phyloP scores from a whole-genome alignment of 2,113 vertebrate genomes.

The Poeciliopsis turrubarensis region DNA sequence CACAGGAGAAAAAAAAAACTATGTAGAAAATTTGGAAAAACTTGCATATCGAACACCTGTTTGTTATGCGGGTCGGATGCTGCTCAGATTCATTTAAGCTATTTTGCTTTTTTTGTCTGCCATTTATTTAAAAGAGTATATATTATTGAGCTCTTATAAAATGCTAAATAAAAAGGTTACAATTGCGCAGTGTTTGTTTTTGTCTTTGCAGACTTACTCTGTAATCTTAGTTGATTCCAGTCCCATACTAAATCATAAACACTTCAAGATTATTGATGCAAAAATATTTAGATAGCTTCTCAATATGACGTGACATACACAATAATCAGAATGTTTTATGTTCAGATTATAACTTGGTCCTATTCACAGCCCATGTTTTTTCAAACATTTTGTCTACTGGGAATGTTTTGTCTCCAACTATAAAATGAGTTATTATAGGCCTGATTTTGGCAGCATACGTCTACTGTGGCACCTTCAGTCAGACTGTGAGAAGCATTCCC shows the following conservation, averaged over 20 bases:
- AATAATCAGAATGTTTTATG: neutral
- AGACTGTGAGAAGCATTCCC: constrained; percentile 25
- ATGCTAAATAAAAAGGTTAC: neutral
- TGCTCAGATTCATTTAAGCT: constrained; percentile 46
- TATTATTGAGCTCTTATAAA: neutral
- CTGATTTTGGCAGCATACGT: neutral
- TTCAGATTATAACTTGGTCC: constrained; percentile 8
- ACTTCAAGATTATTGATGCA: neutral
- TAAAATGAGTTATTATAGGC: constrained; percentile 8
- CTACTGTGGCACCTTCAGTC: constrained; percentile 14
- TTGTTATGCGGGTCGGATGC: constrained; percentile 5
- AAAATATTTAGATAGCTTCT: neutral
- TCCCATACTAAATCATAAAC: neutral
- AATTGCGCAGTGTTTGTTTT: constrained; percentile 22
- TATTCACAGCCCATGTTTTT: neutral
- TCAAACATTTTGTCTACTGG: neutral
- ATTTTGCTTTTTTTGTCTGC: constrained; percentile 36
- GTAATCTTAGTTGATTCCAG: neutral
- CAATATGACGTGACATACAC: neutral
- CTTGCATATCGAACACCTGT: constrained; percentile 8
- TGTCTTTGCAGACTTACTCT: neutral
- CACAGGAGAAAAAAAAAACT: neutral
- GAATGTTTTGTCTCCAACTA: neutral
- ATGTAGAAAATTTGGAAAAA: constrained; percentile 12
- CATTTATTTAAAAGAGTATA: constrained; percentile 1